Conservation (phyloP, 92 coral and sea anemone species). For the Desmophyllum pertusum region DNA sequence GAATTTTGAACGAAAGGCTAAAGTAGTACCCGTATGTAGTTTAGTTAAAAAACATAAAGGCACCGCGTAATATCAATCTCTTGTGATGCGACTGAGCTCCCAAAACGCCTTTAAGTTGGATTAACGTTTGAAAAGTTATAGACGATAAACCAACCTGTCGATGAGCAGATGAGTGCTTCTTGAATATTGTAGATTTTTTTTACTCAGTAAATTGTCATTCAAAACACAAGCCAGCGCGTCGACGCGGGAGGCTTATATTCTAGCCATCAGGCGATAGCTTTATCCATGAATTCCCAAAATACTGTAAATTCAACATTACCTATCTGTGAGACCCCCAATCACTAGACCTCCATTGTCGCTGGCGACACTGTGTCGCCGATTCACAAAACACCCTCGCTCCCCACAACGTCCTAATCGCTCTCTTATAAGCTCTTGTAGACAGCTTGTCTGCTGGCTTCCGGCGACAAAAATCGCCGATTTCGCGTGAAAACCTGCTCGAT, state of each 20-base stretch:
- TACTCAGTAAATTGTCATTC: conserved; percentile 26
- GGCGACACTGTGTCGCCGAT: conserved; percentile 96
- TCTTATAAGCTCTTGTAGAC: conserved; percentile 71
- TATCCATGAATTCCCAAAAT: conserved; percentile 73
- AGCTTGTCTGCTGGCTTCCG: conserved; percentile 74
- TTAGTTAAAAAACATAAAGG: background rate
- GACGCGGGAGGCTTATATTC: conserved; percentile 63
- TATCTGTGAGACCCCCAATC: conserved; percentile 81
- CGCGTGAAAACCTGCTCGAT: conserved; percentile 15
- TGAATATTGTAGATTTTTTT: conserved; percentile 17
- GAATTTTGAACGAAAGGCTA: no score
- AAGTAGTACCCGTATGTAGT: no score
- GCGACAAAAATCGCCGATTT: conserved; percentile 51
- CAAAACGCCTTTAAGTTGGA: conserved; percentile 1
- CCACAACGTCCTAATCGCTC: conserved; percentile 66
- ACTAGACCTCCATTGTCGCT: conserved; percentile 68
- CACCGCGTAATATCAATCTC: conserved; percentile 1
- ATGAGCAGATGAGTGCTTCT: background rate
- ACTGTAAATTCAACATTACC: conserved; percentile 84
- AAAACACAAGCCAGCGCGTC: conserved; percentile 20
- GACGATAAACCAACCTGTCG: conserved; percentile 23
- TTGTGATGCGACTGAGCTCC: background rate
- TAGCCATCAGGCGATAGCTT: conserved; percentile 46
- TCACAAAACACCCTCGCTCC: conserved; percentile 80
- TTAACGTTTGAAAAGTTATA: background rate